A percentile compares a stretch with the other conserved stretches of the same genome.
Conservation (phyloP, 2,797 vertebrate species). For the Pseudomugil tenellus region DNA sequence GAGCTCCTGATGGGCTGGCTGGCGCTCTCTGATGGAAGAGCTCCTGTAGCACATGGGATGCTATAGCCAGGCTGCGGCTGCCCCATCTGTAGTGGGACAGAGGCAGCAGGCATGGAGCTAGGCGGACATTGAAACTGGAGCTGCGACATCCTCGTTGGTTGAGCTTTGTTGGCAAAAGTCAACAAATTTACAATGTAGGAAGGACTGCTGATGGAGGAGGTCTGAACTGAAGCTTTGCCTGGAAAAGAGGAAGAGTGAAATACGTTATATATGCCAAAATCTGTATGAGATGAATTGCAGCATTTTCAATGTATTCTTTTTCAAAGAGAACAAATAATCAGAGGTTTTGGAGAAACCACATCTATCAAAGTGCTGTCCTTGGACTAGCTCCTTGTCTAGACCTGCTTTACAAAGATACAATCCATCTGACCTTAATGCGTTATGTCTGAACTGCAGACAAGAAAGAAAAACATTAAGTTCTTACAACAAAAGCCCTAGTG, state of each 20-base stretch:
- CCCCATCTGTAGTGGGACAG: constrained; percentile 76
- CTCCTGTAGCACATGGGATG: constrained; percentile 90
- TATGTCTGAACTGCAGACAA: not conserved
- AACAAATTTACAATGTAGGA: constrained; percentile 58
- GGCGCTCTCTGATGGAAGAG: constrained; percentile 94
- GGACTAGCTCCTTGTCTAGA: not conserved
- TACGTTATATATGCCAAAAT: not conserved
- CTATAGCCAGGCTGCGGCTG: constrained; percentile 90
- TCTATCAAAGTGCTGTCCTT: not conserved
- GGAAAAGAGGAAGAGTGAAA: constrained; percentile 44
- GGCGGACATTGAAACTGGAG: constrained; percentile 91
- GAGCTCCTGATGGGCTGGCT: constrained; percentile 94
- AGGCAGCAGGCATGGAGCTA: constrained; percentile 84
- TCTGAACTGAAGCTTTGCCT: constrained; percentile 84
- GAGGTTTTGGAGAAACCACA: too few species aligned
- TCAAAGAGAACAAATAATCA: not conserved
- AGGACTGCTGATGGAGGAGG: constrained; percentile 66
- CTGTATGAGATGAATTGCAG: not conserved
- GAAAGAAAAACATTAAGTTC: not conserved
- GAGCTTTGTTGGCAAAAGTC: constrained; percentile 56
- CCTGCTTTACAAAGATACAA: not conserved
- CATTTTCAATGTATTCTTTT: not conserved
- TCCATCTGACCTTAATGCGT: not conserved
- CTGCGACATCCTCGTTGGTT: constrained; percentile 89
- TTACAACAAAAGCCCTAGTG: too few species aligned